Evolutionary conservation across 2,797 vertebrate genomes (phyloP), one percentile per base, ranked within the genome.

Genomic region (Austrolebias charrua): DNA sequence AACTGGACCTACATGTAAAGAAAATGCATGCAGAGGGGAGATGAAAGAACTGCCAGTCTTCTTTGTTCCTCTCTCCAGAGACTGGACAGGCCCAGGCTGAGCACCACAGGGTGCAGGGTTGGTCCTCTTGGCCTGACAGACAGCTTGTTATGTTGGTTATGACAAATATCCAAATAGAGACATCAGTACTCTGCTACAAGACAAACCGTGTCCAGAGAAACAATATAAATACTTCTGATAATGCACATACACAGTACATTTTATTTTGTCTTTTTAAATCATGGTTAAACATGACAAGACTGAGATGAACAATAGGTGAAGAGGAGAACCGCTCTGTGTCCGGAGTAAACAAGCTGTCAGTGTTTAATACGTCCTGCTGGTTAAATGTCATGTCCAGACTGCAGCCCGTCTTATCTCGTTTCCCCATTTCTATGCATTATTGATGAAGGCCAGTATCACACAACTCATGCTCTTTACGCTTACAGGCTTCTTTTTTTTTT

Each of bases 391-490:
- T 84, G 84, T 89, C 85, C 89, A 82, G 86, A 77, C 86, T 76
- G 80, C 71, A 68, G 81, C 79, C 63, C 19, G 64, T 83, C 86
- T 92, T 89, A 91, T 92, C 91, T 92, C 84, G 63, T 85, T 84
- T 88, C 90, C 83, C 88, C 55, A 42, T 83, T 76, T 77, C 77
- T 78, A 80, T 92, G 82, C 84, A 93, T 91, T 91, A 92, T 92
- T 91, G 71, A 93, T 91, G 86, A 79, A 74, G 57, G 70, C 60
- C 49, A 67, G 75, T 81, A 85, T 86, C 82, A 69, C 75, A 76
- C 78, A 60, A 66, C 70, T 63, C 76, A 6, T 72, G 75, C 73
- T 79, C 63, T 48, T 50, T 35, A 48, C 55, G 66, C 69, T 71
- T 69, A 76, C 71, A 69, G 49, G 76, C 24, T 71, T 55, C 44